Conservation (phyloP, 2,113 vertebrate species). For the Hemicordylus capensis region DNA sequence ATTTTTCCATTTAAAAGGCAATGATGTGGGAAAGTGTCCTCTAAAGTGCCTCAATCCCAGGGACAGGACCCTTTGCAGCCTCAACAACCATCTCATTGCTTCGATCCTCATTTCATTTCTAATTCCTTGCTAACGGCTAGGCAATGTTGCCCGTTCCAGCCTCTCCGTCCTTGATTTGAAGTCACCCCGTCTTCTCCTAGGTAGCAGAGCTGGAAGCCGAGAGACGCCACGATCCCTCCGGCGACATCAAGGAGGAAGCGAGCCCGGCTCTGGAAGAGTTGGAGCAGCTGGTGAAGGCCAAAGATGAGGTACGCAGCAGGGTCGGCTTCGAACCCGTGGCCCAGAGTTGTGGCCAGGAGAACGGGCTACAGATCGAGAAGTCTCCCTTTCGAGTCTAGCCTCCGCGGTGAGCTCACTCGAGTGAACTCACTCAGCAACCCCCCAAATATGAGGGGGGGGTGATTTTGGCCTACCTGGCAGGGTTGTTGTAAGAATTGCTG, state of each 20-base stretch:
- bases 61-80: no score
- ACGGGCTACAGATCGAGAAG: background rate
- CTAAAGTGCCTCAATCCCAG: no score
- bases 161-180: background rate
- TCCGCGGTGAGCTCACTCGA: background rate
- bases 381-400: background rate
- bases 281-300: conserved; percentile 89
- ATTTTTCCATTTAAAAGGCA: no score
- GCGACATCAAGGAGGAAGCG: conserved; percentile 84
- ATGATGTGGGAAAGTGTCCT: no score
- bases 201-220: conserved; percentile 90
- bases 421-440: no score
- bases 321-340: no score
- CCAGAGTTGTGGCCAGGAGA: background rate
- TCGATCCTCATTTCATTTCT: background rate
- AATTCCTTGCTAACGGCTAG: background rate
- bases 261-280: conserved; percentile 87
- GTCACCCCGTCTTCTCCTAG: conserved; percentile 55
- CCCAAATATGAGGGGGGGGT: no score
- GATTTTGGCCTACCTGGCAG: no score
- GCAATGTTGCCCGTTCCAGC: no score
- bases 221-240: conserved; percentile 71
- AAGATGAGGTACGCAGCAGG: conserved; percentile 84
- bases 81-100: no score
- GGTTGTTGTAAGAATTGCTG: no score